These are phyloP conservation scores for Mesorhabditis belari DNA, from an alignment of 2,888 invertebrate genomes.

Conservation along the genomic window DNA sequence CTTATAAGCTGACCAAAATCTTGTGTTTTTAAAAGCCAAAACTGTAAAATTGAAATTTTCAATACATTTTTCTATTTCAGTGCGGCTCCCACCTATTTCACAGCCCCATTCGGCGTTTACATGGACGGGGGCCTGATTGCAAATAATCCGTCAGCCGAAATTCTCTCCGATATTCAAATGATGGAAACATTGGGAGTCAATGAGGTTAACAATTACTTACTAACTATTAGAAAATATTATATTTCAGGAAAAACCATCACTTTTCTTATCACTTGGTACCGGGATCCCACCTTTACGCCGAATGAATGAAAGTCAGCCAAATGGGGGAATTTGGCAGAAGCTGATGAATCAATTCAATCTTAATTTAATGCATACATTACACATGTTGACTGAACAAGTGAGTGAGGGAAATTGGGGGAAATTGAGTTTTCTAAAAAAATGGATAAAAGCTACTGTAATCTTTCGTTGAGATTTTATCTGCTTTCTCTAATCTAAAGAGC, in stretches of 20 bases:
- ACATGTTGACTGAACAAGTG: constrained; percentile 1
- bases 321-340: constrained; percentile 2
- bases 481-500: too few species aligned
- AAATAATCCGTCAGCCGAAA: constrained; percentile 53
- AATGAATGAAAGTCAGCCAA: not conserved
- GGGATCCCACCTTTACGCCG: not conserved
- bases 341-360: constrained; percentile 3
- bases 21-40: not conserved
- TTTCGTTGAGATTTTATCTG: too few species aligned
- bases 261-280: not conserved
- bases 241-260: not conserved
- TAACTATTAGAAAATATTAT: constrained; percentile 7
- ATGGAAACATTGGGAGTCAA: constrained; percentile 62
- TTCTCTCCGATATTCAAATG: constrained; percentile 83
- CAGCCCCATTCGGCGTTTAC: constrained; percentile 49
- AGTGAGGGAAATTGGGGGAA: not conserved
- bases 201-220: not conserved
- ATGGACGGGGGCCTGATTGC: constrained; percentile 68
- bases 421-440: not conserved
- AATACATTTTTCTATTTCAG: constrained; percentile 63
- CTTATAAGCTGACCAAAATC: too few species aligned
- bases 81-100: constrained; percentile 94
- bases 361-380: not conserved
- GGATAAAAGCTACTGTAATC: too few species aligned
- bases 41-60: not conserved